Evolutionary conservation across 2,113 vertebrate genomes (phyloP).

Genomic region (Macquaria ambigua): DNA sequence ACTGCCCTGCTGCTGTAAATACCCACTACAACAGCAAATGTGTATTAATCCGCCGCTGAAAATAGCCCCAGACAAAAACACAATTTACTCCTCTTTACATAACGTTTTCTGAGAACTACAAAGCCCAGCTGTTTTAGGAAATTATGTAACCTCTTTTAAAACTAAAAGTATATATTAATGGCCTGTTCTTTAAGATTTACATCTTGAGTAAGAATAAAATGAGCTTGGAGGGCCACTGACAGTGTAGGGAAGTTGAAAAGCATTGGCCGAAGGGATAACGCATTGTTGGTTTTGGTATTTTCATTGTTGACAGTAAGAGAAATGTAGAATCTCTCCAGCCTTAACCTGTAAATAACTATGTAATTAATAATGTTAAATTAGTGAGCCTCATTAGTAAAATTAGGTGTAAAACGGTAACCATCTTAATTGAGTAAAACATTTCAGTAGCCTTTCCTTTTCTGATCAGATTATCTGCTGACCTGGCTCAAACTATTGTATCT

Average conservation of each 20-base stretch:
- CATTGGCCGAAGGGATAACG: too few relatives aligned
- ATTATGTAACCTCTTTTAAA: too few relatives aligned
- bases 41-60: neutral
- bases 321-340: too few relatives aligned
- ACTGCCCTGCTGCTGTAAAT: neutral
- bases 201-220: neutral
- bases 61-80: neutral
- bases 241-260: too few relatives aligned
- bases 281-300: too few relatives aligned
- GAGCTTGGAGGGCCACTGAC: too few relatives aligned
- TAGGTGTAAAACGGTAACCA: neutral
- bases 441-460: neutral
- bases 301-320: too few relatives aligned
- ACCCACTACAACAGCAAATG: neutral
- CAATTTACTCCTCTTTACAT: neutral
- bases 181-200: neutral
- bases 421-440: conserved; percentile 11
- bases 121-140: too few relatives aligned
- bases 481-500: neutral
- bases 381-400: neutral
- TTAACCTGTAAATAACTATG: neutral
- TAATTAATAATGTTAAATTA: too few relatives aligned
- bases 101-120: neutral
- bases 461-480: conserved; percentile 12
- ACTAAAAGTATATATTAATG: too few relatives aligned